These are phyloP conservation scores for Eupsittula cactorum DNA, from an alignment of 2,113 vertebrate species.

Conservation along the genomic window DNA sequence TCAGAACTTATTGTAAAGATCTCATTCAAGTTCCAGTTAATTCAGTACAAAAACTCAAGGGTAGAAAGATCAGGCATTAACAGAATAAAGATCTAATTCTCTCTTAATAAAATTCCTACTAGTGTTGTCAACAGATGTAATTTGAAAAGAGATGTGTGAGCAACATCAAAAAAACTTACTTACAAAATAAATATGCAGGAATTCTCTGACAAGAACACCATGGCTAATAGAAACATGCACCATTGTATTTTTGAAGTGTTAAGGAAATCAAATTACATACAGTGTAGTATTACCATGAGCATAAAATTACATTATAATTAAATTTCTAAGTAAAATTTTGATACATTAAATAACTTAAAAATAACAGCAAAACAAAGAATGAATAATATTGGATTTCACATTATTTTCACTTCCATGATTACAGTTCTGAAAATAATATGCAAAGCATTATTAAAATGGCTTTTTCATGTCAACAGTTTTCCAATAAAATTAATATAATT, in stretches of 20 bases:
- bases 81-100: neutral
- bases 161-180: neutral
- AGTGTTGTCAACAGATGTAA: neutral
- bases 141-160: neutral
- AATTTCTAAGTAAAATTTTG: neutral
- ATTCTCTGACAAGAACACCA: neutral
- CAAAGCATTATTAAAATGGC: constrained; percentile 14
- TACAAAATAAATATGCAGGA: neutral
- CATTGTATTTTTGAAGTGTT: neutral
- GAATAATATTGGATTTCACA: constrained; percentile 18
- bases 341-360: constrained; percentile 28
- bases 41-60: neutral
- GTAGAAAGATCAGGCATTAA: neutral
- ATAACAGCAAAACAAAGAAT: constrained; percentile 12
- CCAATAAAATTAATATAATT: constrained; percentile 50
- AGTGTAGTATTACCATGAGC: neutral
- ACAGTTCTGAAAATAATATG: constrained; percentile 16
- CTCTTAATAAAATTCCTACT: neutral
- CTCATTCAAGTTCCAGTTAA: neutral
- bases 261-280: neutral
- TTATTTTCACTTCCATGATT: constrained; percentile 38
- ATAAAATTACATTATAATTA: constrained; percentile 12
- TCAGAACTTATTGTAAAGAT: neutral
- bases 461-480: constrained; percentile 24
- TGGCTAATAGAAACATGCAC: neutral